A percentile compares a stretch with the other conserved stretches of the same genome.
These are phyloP conservation scores for Metacarcinus magister DNA, from an alignment of 2,888 invertebrate genomes.

Conservation along the genomic window DNA sequence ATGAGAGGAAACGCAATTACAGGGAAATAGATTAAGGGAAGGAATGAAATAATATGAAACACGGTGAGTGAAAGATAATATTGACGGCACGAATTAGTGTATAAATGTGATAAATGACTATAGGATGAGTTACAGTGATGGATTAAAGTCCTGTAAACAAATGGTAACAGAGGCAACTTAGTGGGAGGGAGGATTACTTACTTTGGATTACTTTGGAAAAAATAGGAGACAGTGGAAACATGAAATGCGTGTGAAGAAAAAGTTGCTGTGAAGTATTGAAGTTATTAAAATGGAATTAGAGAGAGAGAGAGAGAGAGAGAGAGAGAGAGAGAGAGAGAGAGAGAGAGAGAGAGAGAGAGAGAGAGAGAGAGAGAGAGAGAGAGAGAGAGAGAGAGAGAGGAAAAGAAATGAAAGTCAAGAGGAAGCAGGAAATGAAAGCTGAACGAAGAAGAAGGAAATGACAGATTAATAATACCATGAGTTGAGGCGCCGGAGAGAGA, in stretches of 20 bases:
- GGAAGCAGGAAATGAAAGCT: conserved; percentile 29
- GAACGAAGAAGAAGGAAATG: conserved; percentile 23
- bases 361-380: conserved; percentile 65
- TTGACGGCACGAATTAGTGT: background rate
- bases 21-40: background rate
- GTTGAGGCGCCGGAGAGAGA: background rate
- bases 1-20: background rate
- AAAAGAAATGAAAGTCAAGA: conserved; percentile 45
- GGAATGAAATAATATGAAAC: background rate
- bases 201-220: background rate
- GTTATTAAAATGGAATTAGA: no score
- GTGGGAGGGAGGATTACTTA: background rate
- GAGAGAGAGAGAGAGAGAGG: conserved; percentile 61
- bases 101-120: background rate
- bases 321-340: no score
- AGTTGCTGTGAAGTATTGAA: no score
- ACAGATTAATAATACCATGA: background rate
- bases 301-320: no score
- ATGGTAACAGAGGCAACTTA: background rate
- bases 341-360: conserved; percentile 40
- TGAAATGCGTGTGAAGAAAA: no score
- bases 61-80: background rate
- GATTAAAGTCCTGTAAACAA: background rate
- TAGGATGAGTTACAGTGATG: background rate
- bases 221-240: no score